Conservation (phyloP, 2,113 vertebrate species). For the Phalacrocorax pelagicus region DNA sequence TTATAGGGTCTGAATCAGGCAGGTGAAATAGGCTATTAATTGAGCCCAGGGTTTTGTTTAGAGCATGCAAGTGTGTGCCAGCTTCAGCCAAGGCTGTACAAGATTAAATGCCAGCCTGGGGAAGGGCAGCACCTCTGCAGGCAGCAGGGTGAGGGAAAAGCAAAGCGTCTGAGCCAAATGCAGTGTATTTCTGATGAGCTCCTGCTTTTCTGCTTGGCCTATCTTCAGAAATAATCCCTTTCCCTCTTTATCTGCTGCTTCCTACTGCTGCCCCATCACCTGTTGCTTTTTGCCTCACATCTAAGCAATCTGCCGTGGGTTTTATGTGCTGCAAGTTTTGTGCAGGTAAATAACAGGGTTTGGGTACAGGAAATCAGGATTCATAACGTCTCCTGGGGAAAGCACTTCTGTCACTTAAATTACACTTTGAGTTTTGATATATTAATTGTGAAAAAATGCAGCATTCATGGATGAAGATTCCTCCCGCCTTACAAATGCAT, state of each 20-base stretch:
- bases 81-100: fast-evolving
- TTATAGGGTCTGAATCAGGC: neutral
- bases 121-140: neutral
- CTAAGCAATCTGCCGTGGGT: neutral
- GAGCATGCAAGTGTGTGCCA: neutral
- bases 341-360: fast-evolving
- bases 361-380: neutral
- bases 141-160: neutral
- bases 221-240: neutral
- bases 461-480: fast-evolving
- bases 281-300: neutral
- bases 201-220: neutral
- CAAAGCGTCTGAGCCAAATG: fast-evolving
- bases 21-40: neutral
- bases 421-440: fast-evolving
- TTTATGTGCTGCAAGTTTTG: neutral
- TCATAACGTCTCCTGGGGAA: fast-evolving
- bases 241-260: neutral
- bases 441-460: fast-evolving
- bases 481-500: neutral
- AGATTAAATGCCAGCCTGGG: fast-evolving
- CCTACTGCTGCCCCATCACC: neutral
- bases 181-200: neutral
- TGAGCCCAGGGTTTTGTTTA: neutral
- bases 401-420: neutral